Percentiles rank a stretch among this genome's conserved stretches.
Conservation (phyloP, 1,140 invertebrate species). For the Brachionus plicatilis region DNA sequence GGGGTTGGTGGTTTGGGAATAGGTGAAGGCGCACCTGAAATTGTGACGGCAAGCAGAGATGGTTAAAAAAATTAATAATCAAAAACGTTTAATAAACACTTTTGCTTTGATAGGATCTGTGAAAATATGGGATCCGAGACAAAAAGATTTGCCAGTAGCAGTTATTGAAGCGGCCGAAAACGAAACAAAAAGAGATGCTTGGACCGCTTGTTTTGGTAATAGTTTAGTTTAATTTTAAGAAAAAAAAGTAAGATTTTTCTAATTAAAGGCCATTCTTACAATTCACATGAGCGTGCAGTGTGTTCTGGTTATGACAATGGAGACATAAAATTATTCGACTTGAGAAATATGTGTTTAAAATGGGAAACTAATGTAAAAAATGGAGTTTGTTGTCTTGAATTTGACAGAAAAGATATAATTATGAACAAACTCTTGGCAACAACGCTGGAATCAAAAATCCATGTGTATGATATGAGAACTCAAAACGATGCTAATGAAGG, state of each 20-base stretch:
- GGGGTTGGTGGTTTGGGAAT: constrained; percentile 76
- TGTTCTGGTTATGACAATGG: constrained; percentile 92
- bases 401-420: constrained; percentile 83
- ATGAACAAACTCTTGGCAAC: constrained; percentile 92
- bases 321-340: constrained; percentile 87
- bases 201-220: constrained; percentile 74
- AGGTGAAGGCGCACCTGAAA: constrained; percentile 83
- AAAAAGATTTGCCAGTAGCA: constrained; percentile 74
- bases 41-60: constrained; percentile 85
- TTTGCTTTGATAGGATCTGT: constrained; percentile 64
- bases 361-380: constrained; percentile 91
- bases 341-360: constrained; percentile 71
- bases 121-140: constrained; percentile 89
- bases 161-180: constrained; percentile 68
- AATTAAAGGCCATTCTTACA: constrained; percentile 69
- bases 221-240: neutral
- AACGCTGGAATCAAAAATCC: constrained; percentile 84
- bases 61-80: constrained; percentile 57
- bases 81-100: too few relatives aligned
- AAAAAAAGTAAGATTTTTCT: neutral
- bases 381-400: constrained; percentile 82
- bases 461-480: constrained; percentile 79
- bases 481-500: constrained; percentile 75
- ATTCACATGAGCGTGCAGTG: constrained; percentile 73
- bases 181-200: constrained; percentile 69